Percentiles rank a stretch among this genome's conserved stretches.
phyloP scores from a whole-genome alignment of 37 sponge, comb jelly and placozoan species.

The Geodia barretti region DNA sequence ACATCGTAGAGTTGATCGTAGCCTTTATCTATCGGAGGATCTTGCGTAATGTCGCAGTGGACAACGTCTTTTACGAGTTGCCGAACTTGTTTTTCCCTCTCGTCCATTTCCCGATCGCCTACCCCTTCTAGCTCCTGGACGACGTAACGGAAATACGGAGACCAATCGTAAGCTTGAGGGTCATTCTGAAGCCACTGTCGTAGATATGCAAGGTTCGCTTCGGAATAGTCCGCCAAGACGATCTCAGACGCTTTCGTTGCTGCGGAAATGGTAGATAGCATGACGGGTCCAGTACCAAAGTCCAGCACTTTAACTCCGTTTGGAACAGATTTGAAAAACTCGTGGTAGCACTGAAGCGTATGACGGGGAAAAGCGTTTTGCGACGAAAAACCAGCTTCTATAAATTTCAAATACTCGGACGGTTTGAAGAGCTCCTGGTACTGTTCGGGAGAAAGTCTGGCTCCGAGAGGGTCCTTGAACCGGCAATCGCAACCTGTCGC shows the following conservation, averaged over 20 bases:
- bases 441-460: too few relatives aligned
- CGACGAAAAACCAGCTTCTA: too few relatives aligned
- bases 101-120: conserved; percentile 2
- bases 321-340: too few relatives aligned
- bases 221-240: conserved; percentile 40
- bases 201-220: conserved; percentile 8
- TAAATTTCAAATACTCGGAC: too few relatives aligned
- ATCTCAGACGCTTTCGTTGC: conserved; percentile 24
- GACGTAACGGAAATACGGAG: conserved; percentile 23
- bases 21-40: conserved; percentile 4
- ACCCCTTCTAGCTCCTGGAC: conserved; percentile 40
- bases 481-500: too few relatives aligned
- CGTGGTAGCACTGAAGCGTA: too few relatives aligned
- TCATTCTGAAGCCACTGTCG: conserved; percentile 24
- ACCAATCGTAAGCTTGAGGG: conserved; percentile 19
- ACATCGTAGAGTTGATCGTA: conserved; percentile 36
- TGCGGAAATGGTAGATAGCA: conserved; percentile 18
- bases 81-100: conserved; percentile 15
- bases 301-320: conserved; percentile 38
- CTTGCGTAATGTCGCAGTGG: conserved; percentile 18
- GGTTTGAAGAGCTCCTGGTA: too few relatives aligned
- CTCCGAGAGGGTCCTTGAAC: too few relatives aligned
- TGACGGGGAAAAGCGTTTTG: too few relatives aligned
- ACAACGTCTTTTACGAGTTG: conserved; percentile 31
- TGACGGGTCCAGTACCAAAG: conserved; percentile 31